These are phyloP conservation scores for Lonchura striata DNA, from an alignment of 2,113 vertebrate species.

Conservation along the genomic window DNA sequence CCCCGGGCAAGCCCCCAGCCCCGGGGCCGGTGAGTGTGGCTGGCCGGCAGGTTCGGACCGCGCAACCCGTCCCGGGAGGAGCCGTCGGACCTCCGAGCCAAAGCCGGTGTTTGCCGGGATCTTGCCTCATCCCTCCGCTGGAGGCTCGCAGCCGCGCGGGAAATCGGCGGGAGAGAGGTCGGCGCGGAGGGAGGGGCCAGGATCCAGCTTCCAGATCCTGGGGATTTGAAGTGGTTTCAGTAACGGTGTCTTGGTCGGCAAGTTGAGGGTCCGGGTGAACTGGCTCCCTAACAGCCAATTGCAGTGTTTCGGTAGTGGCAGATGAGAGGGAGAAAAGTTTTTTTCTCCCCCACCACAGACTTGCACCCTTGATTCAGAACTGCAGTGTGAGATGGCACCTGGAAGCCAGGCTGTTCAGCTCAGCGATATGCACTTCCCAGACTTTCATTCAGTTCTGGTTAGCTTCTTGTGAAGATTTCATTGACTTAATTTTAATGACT, in stretches of 20 bases:
- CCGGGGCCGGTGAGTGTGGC: neutral
- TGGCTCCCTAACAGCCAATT: fast-evolving
- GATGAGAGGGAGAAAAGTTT: neutral
- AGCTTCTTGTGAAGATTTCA: neutral
- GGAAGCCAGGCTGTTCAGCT: neutral
- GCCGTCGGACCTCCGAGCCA: neutral
- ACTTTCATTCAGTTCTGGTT: neutral
- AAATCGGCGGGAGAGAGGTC: neutral
- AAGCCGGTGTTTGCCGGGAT: fast-evolving
- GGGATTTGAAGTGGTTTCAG: fast-evolving
- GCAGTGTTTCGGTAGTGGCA: neutral
- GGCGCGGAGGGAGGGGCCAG: too few relatives aligned
- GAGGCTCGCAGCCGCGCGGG: neutral
- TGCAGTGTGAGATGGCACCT: fast-evolving
- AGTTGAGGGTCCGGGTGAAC: too few relatives aligned
- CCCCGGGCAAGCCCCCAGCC: neutral
- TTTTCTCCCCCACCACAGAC: fast-evolving
- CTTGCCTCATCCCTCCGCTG: neutral
- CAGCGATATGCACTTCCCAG: neutral
- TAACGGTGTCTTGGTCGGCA: neutral
- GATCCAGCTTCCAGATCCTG: fast-evolving
- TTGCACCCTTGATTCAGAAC: neutral
- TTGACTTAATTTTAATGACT: neutral
- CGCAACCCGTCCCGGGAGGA: neutral
- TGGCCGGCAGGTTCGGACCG: neutral